phyloP scores from a whole-genome alignment of 2,797 vertebrate genomes.

The Danio tinwini region DNA sequence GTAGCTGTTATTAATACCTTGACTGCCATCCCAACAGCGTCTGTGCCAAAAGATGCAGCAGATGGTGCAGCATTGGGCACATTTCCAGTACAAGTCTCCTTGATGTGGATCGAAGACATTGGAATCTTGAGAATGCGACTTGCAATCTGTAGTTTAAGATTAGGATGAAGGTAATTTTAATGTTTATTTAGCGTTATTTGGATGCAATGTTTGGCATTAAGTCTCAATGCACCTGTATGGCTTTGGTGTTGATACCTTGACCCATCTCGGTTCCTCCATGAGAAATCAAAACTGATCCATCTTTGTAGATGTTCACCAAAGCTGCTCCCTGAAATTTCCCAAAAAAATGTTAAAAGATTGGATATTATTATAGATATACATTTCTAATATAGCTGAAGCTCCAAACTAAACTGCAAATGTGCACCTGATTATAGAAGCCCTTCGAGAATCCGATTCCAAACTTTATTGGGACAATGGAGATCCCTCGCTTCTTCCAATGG shows the following conservation, averaged over 20 bases:
- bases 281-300: slow-evolving; percentile 76
- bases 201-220: neutral
- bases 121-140: slow-evolving; percentile 81
- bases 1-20: slow-evolving; percentile 69
- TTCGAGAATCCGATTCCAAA: slow-evolving; percentile 77
- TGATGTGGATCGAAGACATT: slow-evolving; percentile 79
- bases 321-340: slow-evolving; percentile 70
- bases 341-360: neutral
- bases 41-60: slow-evolving; percentile 76
- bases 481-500: slow-evolving; percentile 82
- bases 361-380: neutral
- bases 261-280: slow-evolving; percentile 79
- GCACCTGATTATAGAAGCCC: slow-evolving; percentile 79
- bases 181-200: neutral
- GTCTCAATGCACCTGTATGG: slow-evolving; percentile 70
- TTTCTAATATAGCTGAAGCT: neutral
- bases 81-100: slow-evolving; percentile 78
- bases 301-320: slow-evolving; percentile 76
- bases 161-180: no score
- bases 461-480: slow-evolving; percentile 81
- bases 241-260: slow-evolving; percentile 78
- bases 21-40: slow-evolving; percentile 82
- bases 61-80: slow-evolving; percentile 81
- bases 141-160: slow-evolving; percentile 72
- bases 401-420: neutral